Percentiles rank a stretch among this genome's conserved stretches.
Evolutionary conservation across 2,113 vertebrate genomes (phyloP).

Genomic region (Pogonocichla stellata): DNA sequence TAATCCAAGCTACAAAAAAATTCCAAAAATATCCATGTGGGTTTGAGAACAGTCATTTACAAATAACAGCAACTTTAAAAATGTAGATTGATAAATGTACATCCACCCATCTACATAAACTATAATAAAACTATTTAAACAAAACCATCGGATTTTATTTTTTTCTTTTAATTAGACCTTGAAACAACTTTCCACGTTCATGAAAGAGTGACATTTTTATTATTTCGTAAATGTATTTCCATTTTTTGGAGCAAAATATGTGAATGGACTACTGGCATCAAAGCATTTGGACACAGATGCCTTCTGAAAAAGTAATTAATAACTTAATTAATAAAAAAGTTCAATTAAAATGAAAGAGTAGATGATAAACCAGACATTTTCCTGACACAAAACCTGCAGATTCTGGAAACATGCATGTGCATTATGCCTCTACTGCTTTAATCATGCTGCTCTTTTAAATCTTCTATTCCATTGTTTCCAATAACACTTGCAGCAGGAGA

Average conservation of each 20-base stretch:
- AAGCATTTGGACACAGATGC: background rate
- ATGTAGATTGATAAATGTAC: background rate
- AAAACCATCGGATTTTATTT: background rate
- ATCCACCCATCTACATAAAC: fast-evolving
- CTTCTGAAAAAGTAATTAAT: background rate
- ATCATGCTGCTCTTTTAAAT: background rate
- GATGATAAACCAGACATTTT: background rate
- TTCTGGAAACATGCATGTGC: background rate
- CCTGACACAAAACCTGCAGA: background rate
- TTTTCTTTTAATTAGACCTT: background rate
- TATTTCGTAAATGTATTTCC: background rate
- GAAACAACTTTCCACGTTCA: background rate
- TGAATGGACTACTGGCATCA: background rate
- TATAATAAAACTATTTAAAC: background rate
- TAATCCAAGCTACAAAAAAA: background rate
- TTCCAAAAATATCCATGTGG: background rate
- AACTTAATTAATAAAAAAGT: background rate
- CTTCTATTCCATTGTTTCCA: background rate
- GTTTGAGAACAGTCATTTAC: background rate
- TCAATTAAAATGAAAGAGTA: background rate
- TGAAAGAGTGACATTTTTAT: background rate
- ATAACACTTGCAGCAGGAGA: background rate
- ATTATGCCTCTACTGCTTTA: background rate
- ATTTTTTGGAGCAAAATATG: background rate
- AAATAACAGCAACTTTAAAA: background rate